Evolutionary conservation across 2,888 invertebrate species (phyloP).

Genomic region (Leptothorax acervorum): DNA sequence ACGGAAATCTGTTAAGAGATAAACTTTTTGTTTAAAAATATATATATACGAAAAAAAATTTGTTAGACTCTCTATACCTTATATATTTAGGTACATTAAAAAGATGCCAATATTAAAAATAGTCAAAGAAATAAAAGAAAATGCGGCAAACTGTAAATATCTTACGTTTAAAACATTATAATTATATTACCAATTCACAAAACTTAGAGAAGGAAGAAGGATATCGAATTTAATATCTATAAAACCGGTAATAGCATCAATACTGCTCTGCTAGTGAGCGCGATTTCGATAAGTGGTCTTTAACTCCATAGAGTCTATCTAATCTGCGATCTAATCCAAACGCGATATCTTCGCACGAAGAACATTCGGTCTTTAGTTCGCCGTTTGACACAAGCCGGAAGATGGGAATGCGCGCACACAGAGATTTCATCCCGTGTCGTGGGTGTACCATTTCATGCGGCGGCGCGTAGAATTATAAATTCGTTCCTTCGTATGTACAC

Average conservation of each 20-base stretch:
- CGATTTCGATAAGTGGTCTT: conserved; percentile 6
- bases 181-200: not conserved
- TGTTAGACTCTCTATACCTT: not conserved
- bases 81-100: not conserved
- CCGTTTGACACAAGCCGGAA: conserved; percentile 36
- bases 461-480: conserved; percentile 42
- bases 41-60: not conserved
- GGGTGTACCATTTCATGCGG: conserved; percentile 9
- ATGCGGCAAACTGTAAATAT: not conserved
- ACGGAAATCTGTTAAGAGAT: not conserved
- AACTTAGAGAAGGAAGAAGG: not conserved
- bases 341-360: conserved; percentile 18
- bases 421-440: conserved; percentile 35
- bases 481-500: conserved; percentile 44
- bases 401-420: conserved; percentile 4
- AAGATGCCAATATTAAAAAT: not conserved
- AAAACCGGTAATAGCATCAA: conserved; percentile 13
- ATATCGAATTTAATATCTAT: not conserved
- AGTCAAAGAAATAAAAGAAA: not conserved
- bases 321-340: conserved; percentile 35
- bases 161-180: not conserved
- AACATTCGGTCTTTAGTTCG: conserved; percentile 1
- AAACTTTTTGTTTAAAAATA: not conserved
- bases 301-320: conserved; percentile 21
- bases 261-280: not conserved